Base-by-base conservation (phyloP, 1,140 invertebrate species). In the Drosophila athabasca region DNA sequence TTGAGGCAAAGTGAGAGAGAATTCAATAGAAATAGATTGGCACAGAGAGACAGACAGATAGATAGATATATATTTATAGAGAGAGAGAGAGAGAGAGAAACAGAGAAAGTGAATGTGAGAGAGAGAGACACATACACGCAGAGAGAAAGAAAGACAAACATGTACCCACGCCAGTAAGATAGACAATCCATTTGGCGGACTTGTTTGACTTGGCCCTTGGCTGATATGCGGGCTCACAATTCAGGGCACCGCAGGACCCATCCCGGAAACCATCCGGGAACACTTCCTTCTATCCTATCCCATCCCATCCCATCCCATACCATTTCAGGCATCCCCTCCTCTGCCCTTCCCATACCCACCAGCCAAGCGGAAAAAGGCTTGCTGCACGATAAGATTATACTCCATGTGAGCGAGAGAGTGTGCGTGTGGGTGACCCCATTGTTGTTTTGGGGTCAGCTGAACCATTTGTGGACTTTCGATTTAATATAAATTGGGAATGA, bases 401-500 rank as follows among this genome's bases (percentile, higher is more conserved):
- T 48, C 17, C 51, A 13, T 26, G 45, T 26, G 8, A n/a, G 7
- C 48, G 9, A n/a, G 22, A 51, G 49, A 15, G 61, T 43, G 64
- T 15, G 24, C 48, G 53, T 65, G 62, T 46, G 62, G 13, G 13
- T 73, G 68, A 73, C 58, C 69, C 69, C 69, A 72, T 72, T 72
- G 69, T 69, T 69, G 66, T 68, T 69, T 69, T 69, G 67, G 67
- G 66, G 67, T 69, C 67, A 69, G 65, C 65, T 69, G 67, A 69
- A 43, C 58, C 55, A 70, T 68, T 76, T 81, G 60, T 50, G 67
- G 57, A 70, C 58, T 67, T 81, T 78, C 81, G 81, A 87, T 87
- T 81, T 85, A 80, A 87, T 81, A 81, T 85, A 85, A 87, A 85
- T 85, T 85, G 82, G 81, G 84, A 84, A 79, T 79, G 77, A 85